phyloP scores from a whole-genome alignment of 2,113 vertebrate genomes.

The Platysternon megacephalum region DNA sequence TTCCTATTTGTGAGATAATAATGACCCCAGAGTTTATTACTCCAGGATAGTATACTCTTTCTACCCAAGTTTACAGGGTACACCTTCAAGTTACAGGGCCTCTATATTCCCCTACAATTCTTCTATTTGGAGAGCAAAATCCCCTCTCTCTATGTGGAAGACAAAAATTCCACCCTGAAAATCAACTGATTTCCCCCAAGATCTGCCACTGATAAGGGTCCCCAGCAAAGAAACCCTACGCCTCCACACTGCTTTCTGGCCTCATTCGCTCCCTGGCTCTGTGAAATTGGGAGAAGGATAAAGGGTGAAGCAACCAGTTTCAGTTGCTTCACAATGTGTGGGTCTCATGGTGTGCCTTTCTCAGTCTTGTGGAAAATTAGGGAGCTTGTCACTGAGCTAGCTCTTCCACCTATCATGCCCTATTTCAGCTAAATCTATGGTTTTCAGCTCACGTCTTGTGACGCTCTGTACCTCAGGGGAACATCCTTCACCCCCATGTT shows the following conservation, averaged over 20 bases:
- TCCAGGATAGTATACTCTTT: neutral
- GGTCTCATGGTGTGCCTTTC: neutral
- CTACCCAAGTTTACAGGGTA: neutral
- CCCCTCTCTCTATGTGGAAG: fast-evolving
- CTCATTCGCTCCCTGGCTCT: fast-evolving
- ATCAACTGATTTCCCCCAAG: neutral
- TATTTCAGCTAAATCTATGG: neutral
- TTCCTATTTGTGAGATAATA: neutral
- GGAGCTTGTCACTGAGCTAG: fast-evolving
- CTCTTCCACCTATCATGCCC: neutral
- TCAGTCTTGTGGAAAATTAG: fast-evolving
- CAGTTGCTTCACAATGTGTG: fast-evolving
- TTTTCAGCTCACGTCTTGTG: neutral
- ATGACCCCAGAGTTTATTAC: conserved; percentile 3
- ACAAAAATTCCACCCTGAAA: neutral
- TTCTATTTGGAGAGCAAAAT: neutral
- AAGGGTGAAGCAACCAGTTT: fast-evolving
- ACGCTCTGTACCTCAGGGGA: too few species aligned
- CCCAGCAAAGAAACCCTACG: neutral
- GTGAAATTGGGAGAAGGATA: fast-evolving
- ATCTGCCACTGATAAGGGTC: neutral
- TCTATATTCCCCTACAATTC: neutral
- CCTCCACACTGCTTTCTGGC: fast-evolving
- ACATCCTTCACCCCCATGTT: too few species aligned
- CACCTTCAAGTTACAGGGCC: fast-evolving